Evolutionary conservation across 2,113 vertebrate species (phyloP).

Genomic region (Albula goreensis): DNA sequence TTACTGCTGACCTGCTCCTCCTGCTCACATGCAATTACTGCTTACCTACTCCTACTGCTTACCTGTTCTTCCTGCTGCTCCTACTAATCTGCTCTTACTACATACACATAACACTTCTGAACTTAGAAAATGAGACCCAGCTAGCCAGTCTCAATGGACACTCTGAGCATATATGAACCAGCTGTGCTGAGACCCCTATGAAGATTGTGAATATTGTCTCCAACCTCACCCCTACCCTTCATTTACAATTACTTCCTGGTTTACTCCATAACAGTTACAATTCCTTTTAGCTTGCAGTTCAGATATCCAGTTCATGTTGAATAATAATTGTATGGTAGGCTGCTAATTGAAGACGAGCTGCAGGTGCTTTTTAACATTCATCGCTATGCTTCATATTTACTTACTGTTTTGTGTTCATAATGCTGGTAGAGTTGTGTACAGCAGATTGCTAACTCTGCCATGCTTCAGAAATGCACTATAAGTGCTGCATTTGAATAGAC

Average conservation of each 20-base stretch:
- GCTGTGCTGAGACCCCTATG: neutral
- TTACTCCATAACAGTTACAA: neutral
- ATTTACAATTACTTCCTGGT: neutral
- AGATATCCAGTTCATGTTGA: neutral
- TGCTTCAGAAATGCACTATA: neutral
- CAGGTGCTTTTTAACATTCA: neutral
- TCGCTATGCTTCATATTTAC: conserved; percentile 31
- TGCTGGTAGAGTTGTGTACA: neutral
- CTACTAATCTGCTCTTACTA: no score
- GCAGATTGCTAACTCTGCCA: neutral
- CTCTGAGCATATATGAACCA: no score
- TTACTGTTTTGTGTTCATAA: neutral
- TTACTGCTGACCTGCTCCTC: no score
- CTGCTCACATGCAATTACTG: no score
- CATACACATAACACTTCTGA: neutral
- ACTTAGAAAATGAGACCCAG: neutral
- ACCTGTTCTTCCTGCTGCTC: no score
- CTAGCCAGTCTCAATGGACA: neutral
- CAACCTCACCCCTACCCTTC: neutral
- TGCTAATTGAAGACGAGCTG: neutral
- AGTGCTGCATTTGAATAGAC: no score
- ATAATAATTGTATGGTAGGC: neutral
- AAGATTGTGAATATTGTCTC: neutral
- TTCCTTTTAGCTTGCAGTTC: neutral
- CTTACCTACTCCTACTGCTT: no score